Conservation (phyloP, 1,140 invertebrate species). For the Charaxes varanes region DNA sequence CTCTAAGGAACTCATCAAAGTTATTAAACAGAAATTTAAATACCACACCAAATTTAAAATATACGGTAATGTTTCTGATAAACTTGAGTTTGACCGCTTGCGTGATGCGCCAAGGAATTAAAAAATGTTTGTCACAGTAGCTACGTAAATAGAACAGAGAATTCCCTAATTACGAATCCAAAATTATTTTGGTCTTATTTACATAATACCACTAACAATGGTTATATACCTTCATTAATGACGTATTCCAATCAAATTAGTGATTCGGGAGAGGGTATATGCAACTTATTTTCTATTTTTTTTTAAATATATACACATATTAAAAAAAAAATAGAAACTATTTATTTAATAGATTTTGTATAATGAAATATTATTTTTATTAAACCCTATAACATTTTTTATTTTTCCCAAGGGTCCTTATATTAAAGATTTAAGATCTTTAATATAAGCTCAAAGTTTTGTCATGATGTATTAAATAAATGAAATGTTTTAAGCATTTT, state of each 20-base stretch:
- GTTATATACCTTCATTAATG: slow-evolving; percentile 6
- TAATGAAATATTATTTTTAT: too few relatives aligned
- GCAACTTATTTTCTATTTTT: slow-evolving; percentile 15
- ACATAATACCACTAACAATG: slow-evolving; percentile 3
- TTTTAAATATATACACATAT: too few relatives aligned
- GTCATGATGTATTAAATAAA: too few relatives aligned
- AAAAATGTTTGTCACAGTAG: slow-evolving; percentile 9
- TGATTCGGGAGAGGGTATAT: slow-evolving; percentile 11
- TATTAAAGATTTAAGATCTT: too few relatives aligned
- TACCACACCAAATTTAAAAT: slow-evolving; percentile 13
- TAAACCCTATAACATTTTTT: too few relatives aligned
- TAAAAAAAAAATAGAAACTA: too few relatives aligned
- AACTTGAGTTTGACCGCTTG: slow-evolving; percentile 4
- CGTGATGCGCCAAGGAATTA: slow-evolving; percentile 6
- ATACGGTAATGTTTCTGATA: slow-evolving; percentile 11
- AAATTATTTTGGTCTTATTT: slow-evolving; percentile 19
- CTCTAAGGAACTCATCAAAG: too few relatives aligned
- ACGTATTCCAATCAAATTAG: slow-evolving; percentile 5
- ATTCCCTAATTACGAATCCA: slow-evolving; percentile 12
- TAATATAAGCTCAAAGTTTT: too few relatives aligned
- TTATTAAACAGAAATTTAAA: slow-evolving; percentile 20
- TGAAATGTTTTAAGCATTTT: too few relatives aligned
- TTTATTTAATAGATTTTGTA: too few relatives aligned
- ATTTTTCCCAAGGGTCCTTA: too few relatives aligned
- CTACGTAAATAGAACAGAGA: slow-evolving; percentile 13